Conservation (phyloP, 2,113 vertebrate genomes). For the Pachyramphus minor region DNA sequence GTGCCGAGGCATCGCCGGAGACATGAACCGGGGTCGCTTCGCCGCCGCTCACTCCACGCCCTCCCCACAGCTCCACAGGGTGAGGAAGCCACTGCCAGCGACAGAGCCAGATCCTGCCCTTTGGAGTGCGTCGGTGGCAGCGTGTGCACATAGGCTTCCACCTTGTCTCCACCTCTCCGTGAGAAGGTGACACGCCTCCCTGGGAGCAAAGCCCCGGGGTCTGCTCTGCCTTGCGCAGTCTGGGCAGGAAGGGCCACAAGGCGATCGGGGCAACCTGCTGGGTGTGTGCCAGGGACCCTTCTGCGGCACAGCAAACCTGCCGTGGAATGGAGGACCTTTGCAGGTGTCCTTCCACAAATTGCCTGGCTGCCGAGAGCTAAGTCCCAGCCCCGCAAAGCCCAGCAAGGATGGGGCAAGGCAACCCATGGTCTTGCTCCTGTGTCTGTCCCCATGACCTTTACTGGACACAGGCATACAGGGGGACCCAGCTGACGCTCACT, state of each 20-base stretch:
- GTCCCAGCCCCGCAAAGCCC: neutral
- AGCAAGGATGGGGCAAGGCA: neutral
- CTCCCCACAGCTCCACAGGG: neutral
- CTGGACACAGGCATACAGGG: neutral
- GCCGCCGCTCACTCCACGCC: neutral
- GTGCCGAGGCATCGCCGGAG: neutral
- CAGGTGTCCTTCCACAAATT: neutral
- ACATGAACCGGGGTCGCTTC: neutral
- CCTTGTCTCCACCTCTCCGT: neutral
- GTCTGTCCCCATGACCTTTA: neutral
- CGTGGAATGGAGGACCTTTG: neutral
- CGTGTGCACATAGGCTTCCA: neutral
- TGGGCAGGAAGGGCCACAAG: neutral
- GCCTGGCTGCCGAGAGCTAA: neutral
- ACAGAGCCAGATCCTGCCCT: neutral
- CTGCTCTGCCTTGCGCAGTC: neutral
- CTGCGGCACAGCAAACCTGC: neutral
- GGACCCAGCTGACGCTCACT: neutral
- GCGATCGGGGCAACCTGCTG: rapidly evolving
- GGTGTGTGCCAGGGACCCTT: neutral
- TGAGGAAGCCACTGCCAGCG: neutral
- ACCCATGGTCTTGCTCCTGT: slow-evolving; percentile 31
- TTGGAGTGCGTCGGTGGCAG: no score
- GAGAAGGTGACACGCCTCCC: neutral
- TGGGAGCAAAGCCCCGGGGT: neutral